Evolutionary conservation across 2,888 invertebrate genomes (phyloP).

Genomic region (Microchrysa polita): DNA sequence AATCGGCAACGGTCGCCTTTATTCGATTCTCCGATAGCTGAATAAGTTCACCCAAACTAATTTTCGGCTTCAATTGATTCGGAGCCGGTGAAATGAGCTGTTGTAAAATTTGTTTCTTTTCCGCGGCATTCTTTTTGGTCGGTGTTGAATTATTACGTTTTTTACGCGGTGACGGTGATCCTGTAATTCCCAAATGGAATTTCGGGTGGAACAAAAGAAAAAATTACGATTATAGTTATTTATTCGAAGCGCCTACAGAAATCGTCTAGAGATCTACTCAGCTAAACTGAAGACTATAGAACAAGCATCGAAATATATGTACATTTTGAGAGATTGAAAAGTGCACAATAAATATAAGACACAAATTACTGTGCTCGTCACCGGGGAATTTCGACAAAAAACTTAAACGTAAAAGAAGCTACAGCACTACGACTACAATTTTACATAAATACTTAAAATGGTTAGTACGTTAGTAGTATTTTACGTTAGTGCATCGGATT

Average conservation of each 20-base stretch:
- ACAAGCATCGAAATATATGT: background rate
- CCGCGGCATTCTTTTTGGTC: conserved; percentile 78
- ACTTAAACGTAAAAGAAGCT: conserved; percentile 1
- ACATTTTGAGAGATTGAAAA: too few species aligned
- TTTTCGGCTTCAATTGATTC: conserved; percentile 65
- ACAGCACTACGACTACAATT: conserved; percentile 3
- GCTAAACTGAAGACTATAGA: conserved; percentile 7
- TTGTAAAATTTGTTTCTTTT: conserved; percentile 82
- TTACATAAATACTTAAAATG: background rate
- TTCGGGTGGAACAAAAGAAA: background rate
- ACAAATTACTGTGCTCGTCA: background rate
- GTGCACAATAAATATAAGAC: background rate
- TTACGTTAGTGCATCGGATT: conserved; percentile 6
- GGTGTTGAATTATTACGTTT: conserved; percentile 83
- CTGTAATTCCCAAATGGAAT: conserved; percentile 61
- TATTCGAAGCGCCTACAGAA: background rate
- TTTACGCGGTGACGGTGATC: conserved; percentile 80
- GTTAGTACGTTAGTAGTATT: too few species aligned
- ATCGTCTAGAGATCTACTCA: background rate
- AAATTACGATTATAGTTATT: background rate
- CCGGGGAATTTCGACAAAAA: too few species aligned
- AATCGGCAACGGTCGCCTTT: conserved; percentile 66
- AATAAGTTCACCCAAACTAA: conserved; percentile 78
- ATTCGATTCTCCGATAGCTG: conserved; percentile 74
- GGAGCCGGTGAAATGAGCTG: conserved; percentile 77